Conservation (phyloP, 2,113 vertebrate species). For the Caretta caretta region DNA sequence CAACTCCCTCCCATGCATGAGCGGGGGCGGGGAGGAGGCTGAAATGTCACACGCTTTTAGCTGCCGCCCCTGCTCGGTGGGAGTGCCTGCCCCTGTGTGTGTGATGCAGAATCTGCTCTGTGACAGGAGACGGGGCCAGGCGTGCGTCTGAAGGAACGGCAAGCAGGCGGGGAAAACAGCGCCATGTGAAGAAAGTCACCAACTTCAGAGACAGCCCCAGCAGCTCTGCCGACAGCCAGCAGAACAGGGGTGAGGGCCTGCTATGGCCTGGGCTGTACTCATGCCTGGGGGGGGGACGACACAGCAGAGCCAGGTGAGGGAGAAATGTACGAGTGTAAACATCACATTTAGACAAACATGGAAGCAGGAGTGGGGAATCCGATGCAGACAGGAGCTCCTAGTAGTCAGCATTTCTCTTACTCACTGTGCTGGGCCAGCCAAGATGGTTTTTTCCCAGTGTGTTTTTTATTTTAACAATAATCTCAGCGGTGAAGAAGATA, state of each 20-base stretch:
- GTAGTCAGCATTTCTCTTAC: not conserved
- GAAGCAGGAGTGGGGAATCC: not conserved
- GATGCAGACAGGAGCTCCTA: not conserved
- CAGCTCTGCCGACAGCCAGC: not conserved
- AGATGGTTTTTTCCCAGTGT: not conserved
- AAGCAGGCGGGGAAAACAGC: not conserved
- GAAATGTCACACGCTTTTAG: conserved; percentile 34
- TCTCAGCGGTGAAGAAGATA: conserved; percentile 11
- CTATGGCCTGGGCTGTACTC: too few species aligned
- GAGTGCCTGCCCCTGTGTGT: not conserved
- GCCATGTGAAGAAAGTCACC: not conserved
- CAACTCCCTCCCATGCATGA: not conserved
- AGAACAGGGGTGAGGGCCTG: not conserved
- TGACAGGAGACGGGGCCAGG: not conserved
- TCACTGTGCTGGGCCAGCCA: not conserved
- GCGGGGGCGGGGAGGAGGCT: conserved; percentile 15
- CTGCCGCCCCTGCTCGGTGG: conserved; percentile 37
- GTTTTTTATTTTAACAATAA: not conserved
- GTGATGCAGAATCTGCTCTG: conserved; percentile 1
- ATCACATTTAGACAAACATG: not conserved
- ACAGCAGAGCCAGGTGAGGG: too few species aligned
- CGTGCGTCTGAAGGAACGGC: not conserved
- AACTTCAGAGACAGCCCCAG: not conserved
- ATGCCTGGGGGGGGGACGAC: too few species aligned
- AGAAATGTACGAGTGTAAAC: not conserved